A percentile compares a stretch with the other conserved stretches of the same genome.
phyloP scores from a whole-genome alignment of 1,140 invertebrate species.

The Matsumurasca onukii region DNA sequence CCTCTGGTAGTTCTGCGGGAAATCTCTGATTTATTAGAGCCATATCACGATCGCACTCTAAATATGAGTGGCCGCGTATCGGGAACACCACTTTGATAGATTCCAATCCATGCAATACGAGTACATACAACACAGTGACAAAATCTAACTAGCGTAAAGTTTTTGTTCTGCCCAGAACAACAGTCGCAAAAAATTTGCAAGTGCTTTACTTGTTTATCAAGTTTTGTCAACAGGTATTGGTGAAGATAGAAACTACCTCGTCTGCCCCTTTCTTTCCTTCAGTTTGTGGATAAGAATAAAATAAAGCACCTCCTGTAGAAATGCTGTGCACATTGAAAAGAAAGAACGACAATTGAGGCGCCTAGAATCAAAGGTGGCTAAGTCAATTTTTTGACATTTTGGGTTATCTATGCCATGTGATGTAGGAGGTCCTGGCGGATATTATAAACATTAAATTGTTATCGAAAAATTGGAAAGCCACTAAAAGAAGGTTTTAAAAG shows the following conservation, averaged over 20 bases:
- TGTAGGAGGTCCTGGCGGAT: too few relatives aligned
- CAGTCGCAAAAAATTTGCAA: slow-evolving; percentile 34
- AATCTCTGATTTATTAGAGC: slow-evolving; percentile 26
- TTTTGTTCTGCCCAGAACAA: slow-evolving; percentile 33
- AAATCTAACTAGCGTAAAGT: slow-evolving; percentile 28
- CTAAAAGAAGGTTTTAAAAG: too few relatives aligned
- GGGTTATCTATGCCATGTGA: too few relatives aligned
- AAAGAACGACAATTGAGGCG: slow-evolving; percentile 30
- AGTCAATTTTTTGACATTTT: too few relatives aligned
- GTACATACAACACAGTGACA: slow-evolving; percentile 31
- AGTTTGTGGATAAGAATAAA: slow-evolving; percentile 37
- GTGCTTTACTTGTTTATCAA: slow-evolving; percentile 16
- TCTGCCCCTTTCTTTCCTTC: slow-evolving; percentile 32
- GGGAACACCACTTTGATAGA: slow-evolving; percentile 24
- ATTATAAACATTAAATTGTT: too few relatives aligned
- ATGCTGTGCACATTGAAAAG: slow-evolving; percentile 33
- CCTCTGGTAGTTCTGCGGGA: slow-evolving; percentile 13
- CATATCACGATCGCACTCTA: slow-evolving; percentile 35
- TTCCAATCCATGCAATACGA: slow-evolving; percentile 24
- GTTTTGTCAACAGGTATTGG: slow-evolving; percentile 28
- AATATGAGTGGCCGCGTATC: slow-evolving; percentile 26
- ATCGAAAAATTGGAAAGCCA: too few relatives aligned
- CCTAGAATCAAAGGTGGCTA: too few relatives aligned
- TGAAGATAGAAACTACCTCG: slow-evolving; percentile 33
- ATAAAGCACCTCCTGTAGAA: slow-evolving; percentile 19